Base-by-base conservation (phyloP, 2,797 vertebrate species). In the Urophycis tenuis region DNA sequence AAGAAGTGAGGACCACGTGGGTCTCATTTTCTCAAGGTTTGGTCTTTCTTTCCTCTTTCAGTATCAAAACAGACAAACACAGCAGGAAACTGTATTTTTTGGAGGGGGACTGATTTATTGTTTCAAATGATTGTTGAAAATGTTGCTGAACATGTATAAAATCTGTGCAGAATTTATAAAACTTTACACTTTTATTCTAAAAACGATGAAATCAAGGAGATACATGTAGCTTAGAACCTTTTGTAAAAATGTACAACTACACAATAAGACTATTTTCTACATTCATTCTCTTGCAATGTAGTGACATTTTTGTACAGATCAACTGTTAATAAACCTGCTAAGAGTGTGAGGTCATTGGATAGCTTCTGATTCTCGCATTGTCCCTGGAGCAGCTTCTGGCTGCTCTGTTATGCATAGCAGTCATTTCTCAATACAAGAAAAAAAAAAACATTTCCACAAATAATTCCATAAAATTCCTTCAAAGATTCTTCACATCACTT, bases 101-200 rank as follows among this genome's bases (percentile, higher is more conserved):
- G 74, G 85, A 75, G 79, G 74, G 85, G 76, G 79, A 84, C 90
- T 90, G 89, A 87, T 90, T 83, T 83, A 84, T 82, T 85, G 76
- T 84, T 86, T 82, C 74, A 79, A 81, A 77, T 77, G 80, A 79
- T 88, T 71, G 69, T 31, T 32, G 14, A 32, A 31, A 71, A 33
- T 71, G 69, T 33, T 32, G 69, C 69, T 75, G 64, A 25, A 29
- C 34, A 76, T 88, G 83, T 87, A 80, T 84, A 87, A 82, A 89
- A 85, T 86, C 78, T 90, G 85, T 89, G 89, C 78, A 89, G 78
- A 83, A 73, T 91, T 85, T 89, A 78, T 88, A 87, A n/a, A 25
- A 64, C n/a, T 64, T 64, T 64, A 64, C 60, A 64, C 25, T 64
- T 64, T 64, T 64, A 64, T 64, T 25, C 60, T 11, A 64, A 64